Evolutionary conservation across 2,113 vertebrate species (phyloP), one percentile per base, ranked within the genome.

Genomic region (Dasyornis broadbenti): DNA sequence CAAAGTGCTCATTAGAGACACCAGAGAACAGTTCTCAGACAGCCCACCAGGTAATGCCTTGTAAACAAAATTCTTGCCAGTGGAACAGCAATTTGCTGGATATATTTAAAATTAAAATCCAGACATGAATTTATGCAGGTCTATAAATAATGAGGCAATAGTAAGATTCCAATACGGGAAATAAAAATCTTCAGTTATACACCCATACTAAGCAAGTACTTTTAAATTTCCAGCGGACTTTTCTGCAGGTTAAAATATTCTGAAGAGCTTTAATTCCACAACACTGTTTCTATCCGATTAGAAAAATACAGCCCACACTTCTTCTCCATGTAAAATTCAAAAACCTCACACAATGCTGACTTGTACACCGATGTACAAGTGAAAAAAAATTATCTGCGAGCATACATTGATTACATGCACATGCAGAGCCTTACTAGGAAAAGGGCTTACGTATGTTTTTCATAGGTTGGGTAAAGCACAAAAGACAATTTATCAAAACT

Each of bases 271-370:
- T 40, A 78, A 81, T 52, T 56, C 54, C 7, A 8, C 63, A 71
- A 44, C 15, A 64, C 0, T 0, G 11, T 35, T 39, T 66, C 20
- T 9, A 37, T 13, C n/a, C 15, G 33, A 45, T 39, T 56, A 57
- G 26, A 65, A 56, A 89, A 15, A 42, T 4, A 76, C 6, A 69
- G 33, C 11, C 45, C 30, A 50, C 2, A 0, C 42, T 76, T 70
- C 28, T 56, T 50, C 45, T 13, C 33, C 35, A 13, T 8, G 19
- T 21, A 87, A 60, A 75, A 82, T 18, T 35, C 7, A 44, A 50
- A 35, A 53, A 17, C 30, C 30, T 73, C 59, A 73, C 6, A 15
- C 35, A 70, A 23, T 1, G 1, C 40, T 69, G 44, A 85, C 30
- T 47, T 73, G 83, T 35, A 80, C 19, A n/a, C 7, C n/a, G n/a